Base-by-base conservation (phyloP, 2,888 invertebrate genomes). In the Seira musarum region DNA sequence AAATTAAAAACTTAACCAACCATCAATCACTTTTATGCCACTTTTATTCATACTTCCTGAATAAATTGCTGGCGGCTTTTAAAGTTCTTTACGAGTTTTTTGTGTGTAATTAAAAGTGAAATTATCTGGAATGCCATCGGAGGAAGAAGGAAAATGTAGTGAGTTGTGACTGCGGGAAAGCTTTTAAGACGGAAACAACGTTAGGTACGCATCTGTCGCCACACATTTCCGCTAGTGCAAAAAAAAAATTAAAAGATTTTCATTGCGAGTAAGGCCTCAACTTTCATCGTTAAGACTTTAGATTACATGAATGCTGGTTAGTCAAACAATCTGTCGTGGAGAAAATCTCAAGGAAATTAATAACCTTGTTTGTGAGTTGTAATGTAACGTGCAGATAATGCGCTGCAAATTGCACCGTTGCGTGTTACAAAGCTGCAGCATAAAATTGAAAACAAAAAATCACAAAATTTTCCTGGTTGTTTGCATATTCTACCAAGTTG, bases 381-480 rank as follows among this genome's bases (percentile, higher is more conserved):
- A n/a, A n/a, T n/a, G 74, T 24, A 40, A 40, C 40, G 40, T 40
- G 40, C 40, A 21, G 61, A 68, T 75, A 63, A 68, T 68, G 21
- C 46, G 64, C 49, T 68, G 75, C 67, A 75, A 75, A 75, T 75
- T 75, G 75, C 68, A 68, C 13, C 46, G 53, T 75, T 68, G 75
- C 75, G 53, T 75, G 75, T 68, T 49, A 19, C 63, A 53, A 3
- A 1, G 22, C 21, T 21, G 1, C 10, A 61, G 10, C 2, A 61
- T 1, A 21, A 61, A 17, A 22, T 1, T 22, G 21, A 67, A 46
- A 49, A 53, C 22, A 13, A 68, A 24, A 1, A 25, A 10, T 3
- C 63, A 8, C 15, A 24, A 25, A 25, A 15, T 13, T 63, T 63
- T 63, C 2, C 35, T 65, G n/a, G n/a, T n/a, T n/a, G n/a, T n/a